These are phyloP conservation scores for Brachycybe producta DNA, from an alignment of 2,888 invertebrate species.

Conservation along the genomic window DNA sequence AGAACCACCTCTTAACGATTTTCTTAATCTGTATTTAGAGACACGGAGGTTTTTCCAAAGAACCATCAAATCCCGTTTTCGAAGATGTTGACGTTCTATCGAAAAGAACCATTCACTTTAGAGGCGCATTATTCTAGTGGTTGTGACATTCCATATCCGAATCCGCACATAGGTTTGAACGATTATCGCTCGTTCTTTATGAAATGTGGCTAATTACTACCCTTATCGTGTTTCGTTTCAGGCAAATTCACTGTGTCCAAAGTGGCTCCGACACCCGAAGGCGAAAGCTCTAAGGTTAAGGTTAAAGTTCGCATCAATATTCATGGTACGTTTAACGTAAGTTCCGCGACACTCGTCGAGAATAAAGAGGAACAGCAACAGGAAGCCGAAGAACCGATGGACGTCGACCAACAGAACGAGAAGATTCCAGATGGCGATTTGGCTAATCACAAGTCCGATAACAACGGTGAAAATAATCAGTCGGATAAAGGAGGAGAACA, in stretches of 20 bases:
- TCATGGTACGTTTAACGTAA: slow-evolving; percentile 80
- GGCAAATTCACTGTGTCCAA: slow-evolving; percentile 36
- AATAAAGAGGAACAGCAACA: slow-evolving; percentile 30
- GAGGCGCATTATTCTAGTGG: slow-evolving; percentile 62
- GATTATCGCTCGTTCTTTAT: too few species aligned
- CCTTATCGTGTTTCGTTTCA: too few species aligned
- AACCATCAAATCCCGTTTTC: slow-evolving; percentile 84
- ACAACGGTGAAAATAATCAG: slow-evolving; percentile 23
- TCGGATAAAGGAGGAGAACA: slow-evolving; percentile 1
- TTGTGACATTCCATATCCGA: slow-evolving; percentile 52
- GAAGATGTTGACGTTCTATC: slow-evolving; percentile 83
- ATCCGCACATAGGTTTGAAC: slow-evolving; percentile 59
- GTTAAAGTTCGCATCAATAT: slow-evolving; percentile 88
- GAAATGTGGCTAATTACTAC: too few species aligned
- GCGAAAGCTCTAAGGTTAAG: slow-evolving; percentile 88
- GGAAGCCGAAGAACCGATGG: slow-evolving; percentile 26
- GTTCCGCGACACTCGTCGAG: slow-evolving; percentile 59
- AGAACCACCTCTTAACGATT: too few species aligned
- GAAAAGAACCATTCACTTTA: slow-evolving; percentile 74
- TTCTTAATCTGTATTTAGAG: slow-evolving; percentile 42
- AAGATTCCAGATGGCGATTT: slow-evolving; percentile 13
- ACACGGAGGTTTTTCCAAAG: slow-evolving; percentile 80
- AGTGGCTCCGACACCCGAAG: slow-evolving; percentile 69
- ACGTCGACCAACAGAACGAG: slow-evolving; percentile 22
- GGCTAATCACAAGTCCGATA: slow-evolving; percentile 21